phyloP scores from a whole-genome alignment of 2,113 vertebrate genomes.

The Cricetomys ansorgei region DNA sequence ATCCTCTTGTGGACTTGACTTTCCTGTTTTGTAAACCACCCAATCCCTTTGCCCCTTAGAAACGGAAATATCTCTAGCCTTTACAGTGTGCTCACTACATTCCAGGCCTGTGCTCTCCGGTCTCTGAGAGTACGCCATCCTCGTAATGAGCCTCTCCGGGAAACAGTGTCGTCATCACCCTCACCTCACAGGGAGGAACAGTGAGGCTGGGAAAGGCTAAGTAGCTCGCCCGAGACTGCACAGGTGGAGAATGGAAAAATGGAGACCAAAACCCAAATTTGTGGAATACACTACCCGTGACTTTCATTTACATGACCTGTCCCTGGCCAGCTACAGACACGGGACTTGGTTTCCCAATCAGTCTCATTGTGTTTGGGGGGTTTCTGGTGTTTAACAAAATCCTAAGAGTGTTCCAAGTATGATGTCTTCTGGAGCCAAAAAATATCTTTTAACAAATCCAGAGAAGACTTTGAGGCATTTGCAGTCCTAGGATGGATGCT shows the following conservation, averaged over 20 bases:
- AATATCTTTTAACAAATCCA: constrained; percentile 20
- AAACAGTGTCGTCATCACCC: rapidly evolving
- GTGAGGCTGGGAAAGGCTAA: background rate
- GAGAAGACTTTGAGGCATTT: background rate
- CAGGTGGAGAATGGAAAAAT: background rate
- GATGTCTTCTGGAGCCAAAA: background rate
- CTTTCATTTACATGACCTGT: background rate
- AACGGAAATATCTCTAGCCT: background rate
- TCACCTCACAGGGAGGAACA: background rate
- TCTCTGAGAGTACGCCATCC: background rate
- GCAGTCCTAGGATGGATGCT: background rate
- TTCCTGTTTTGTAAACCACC: background rate
- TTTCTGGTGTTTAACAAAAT: background rate
- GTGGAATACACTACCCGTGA: background rate
- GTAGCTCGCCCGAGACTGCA: background rate
- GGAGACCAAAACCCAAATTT: background rate
- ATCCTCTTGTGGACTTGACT: background rate
- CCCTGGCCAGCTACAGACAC: background rate
- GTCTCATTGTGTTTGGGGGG: background rate
- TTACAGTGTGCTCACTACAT: rapidly evolving
- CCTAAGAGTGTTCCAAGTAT: constrained; percentile 33
- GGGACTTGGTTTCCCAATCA: background rate
- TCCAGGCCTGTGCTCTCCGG: background rate
- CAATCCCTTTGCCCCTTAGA: background rate
- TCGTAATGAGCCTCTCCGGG: background rate